Evolutionary conservation across 2,888 invertebrate genomes (phyloP).

Genomic region (Nomada lathburiana): DNA sequence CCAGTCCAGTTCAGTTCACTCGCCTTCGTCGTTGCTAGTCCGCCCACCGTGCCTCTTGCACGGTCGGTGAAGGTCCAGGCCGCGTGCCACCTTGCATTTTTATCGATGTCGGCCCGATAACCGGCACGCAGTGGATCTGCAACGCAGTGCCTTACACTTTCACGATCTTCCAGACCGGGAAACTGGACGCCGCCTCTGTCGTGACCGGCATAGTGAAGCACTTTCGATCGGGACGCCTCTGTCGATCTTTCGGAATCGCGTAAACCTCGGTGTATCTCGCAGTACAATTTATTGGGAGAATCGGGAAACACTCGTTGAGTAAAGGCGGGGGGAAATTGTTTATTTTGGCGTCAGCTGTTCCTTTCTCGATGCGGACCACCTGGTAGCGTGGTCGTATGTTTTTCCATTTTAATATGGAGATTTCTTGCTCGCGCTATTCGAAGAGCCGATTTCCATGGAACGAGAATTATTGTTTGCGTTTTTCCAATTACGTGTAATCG

Average conservation of each 20-base stretch:
- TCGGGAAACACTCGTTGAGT: neutral
- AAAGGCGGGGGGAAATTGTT: too few relatives aligned
- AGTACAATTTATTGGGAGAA: neutral
- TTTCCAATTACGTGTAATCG: too few relatives aligned
- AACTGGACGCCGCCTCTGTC: constrained; percentile 43
- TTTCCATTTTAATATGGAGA: too few relatives aligned
- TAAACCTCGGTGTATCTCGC: neutral
- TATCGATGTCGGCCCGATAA: constrained; percentile 76
- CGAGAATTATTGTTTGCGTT: too few relatives aligned
- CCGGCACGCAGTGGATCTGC: constrained; percentile 63
- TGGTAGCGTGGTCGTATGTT: too few relatives aligned
- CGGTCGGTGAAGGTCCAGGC: constrained; percentile 73
- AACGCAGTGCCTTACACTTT: constrained; percentile 76
- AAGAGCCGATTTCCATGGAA: too few relatives aligned
- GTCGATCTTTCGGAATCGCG: constrained; percentile 10
- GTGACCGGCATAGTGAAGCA: constrained; percentile 64
- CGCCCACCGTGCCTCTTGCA: constrained; percentile 75
- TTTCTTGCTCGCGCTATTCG: too few relatives aligned
- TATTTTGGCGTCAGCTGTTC: too few relatives aligned
- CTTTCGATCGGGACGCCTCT: constrained; percentile 22
- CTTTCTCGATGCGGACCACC: too few relatives aligned
- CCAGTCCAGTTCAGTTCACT: constrained; percentile 69
- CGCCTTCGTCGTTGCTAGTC: constrained; percentile 73
- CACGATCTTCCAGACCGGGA: constrained; percentile 70
- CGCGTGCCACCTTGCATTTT: constrained; percentile 80